phyloP scores from a whole-genome alignment of 1,140 invertebrate species.

The Pectinophora gossypiella region DNA sequence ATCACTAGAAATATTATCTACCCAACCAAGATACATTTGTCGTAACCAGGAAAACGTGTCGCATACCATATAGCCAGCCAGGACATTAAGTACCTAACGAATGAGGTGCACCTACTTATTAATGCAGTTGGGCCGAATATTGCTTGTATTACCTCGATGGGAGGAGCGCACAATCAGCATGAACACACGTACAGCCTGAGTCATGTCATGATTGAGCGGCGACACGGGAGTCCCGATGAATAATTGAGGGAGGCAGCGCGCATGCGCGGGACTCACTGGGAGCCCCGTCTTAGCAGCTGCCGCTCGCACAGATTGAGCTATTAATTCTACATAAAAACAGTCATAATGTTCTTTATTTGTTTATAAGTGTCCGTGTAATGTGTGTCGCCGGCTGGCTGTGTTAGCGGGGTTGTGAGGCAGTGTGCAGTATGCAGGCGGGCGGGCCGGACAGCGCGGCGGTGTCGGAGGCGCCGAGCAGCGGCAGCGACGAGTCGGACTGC shows the following conservation, averaged over 20 bases:
- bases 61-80: too few species aligned
- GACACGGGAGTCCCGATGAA: constrained; percentile 57
- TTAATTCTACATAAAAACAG: neutral
- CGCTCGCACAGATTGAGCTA: neutral
- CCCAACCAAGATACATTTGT: too few species aligned
- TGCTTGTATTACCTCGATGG: too few species aligned
- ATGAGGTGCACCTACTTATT: too few species aligned
- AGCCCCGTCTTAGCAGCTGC: neutral
- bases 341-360: too few species aligned
- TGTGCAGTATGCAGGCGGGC: constrained; percentile 50
- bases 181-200: neutral
- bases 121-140: too few species aligned
- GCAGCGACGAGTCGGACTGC: constrained; percentile 63
- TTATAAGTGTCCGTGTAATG: too few species aligned
- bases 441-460: constrained; percentile 52
- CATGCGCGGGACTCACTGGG: constrained; percentile 48
- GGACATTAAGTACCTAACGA: too few species aligned
- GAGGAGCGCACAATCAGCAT: neutral
- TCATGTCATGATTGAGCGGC: constrained; percentile 32
- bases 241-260: constrained; percentile 56
- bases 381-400: too few species aligned
- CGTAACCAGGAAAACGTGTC: too few species aligned
- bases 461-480: constrained; percentile 60
- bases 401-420: constrained; percentile 3
- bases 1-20: too few species aligned